Evolutionary conservation across 2,113 vertebrate genomes (phyloP).

Genomic region (Poeciliopsis occidentalis): DNA sequence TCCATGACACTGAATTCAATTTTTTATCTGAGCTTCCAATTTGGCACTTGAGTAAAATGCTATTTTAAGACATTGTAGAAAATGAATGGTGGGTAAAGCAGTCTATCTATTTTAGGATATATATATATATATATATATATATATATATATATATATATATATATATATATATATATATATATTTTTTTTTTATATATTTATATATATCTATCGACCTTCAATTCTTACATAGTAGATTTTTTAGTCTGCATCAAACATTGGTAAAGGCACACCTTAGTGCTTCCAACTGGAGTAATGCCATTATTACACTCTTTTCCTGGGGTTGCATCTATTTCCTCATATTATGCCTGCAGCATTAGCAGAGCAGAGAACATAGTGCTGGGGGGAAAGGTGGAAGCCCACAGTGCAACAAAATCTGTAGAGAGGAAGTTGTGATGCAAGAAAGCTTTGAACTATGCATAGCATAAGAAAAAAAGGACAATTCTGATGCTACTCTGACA

Average conservation of each 20-base stretch:
- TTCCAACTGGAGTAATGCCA: not conserved
- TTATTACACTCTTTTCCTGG: not conserved
- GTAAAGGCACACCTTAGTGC: not conserved
- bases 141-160: no score
- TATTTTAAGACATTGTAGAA: no score
- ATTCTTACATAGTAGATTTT: not conserved
- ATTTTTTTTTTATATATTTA: no score
- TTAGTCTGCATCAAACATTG: not conserved
- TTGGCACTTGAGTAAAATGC: no score
- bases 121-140: no score
- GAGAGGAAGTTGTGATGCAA: not conserved
- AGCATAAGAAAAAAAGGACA: not conserved
- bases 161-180: no score
- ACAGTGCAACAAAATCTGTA: not conserved
- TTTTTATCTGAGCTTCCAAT: no score
- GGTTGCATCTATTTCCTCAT: slow-evolving; percentile 7
- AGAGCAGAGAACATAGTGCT: not conserved
- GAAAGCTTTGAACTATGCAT: not conserved
- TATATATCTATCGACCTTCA: no score
- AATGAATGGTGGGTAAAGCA: no score
- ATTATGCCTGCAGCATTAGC: not conserved
- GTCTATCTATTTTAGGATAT: no score
- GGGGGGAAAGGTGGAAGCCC: not conserved
- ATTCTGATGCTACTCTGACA: not conserved
- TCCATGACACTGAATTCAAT: no score